Conservation (phyloP, 2,888 invertebrate genomes). For the Endotricha flammealis region DNA sequence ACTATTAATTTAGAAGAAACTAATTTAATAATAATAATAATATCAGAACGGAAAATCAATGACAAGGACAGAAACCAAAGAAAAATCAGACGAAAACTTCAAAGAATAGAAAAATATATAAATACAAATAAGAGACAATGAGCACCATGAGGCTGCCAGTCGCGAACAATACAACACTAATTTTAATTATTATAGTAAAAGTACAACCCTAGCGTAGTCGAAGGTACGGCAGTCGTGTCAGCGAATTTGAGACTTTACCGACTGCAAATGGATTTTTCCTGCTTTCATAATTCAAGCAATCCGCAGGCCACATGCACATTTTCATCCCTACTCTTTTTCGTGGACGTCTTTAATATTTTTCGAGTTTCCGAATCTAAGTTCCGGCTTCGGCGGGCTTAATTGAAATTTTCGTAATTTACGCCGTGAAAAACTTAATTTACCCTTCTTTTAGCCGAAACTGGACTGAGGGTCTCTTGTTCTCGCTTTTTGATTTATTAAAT, state of each 20-base stretch:
- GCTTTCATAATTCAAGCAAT: slow-evolving; percentile 48
- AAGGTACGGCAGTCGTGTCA: slow-evolving; percentile 39
- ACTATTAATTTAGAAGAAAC: no score
- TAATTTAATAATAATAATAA: no score
- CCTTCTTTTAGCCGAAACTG: not conserved
- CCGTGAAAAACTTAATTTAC: slow-evolving; percentile 3
- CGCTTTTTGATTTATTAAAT: not conserved
- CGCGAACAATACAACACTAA: no score
- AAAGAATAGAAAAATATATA: no score
- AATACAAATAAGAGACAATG: no score
- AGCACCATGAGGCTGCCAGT: no score
- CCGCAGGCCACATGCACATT: slow-evolving; percentile 32
- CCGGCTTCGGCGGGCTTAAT: slow-evolving; percentile 3
- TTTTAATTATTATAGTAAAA: no score
- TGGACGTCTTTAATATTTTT: slow-evolving; percentile 27
- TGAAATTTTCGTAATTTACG: slow-evolving; percentile 10
- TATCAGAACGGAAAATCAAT: no score
- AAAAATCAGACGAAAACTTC: no score
- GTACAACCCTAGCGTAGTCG: slow-evolving; percentile 16
- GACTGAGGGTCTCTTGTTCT: not conserved
- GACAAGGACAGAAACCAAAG: no score
- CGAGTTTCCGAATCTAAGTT: slow-evolving; percentile 14
- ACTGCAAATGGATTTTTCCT: slow-evolving; percentile 59
- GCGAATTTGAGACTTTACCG: slow-evolving; percentile 59
- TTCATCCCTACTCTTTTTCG: slow-evolving; percentile 27